A percentile compares a stretch with the other conserved stretches of the same genome.
Evolutionary conservation across 2,797 vertebrate species (phyloP).

Genomic region (Aphelocoma californica): DNA sequence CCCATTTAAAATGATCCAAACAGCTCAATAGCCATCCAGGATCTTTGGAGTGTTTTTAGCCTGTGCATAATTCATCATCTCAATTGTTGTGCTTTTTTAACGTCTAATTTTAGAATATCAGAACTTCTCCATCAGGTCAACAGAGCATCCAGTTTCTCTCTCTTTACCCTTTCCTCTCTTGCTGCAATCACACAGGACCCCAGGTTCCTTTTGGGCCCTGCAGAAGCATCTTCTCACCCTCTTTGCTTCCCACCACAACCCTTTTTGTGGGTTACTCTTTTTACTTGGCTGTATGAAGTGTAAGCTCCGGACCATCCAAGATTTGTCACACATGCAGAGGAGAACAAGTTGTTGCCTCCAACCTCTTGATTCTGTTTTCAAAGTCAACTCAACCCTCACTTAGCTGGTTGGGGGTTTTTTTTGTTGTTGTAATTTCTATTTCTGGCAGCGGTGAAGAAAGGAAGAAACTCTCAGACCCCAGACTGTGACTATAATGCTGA

Average conservation of each 20-base stretch:
- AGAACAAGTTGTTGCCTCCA: background rate
- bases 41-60: background rate
- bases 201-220: background rate
- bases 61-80: slow-evolving; percentile 14
- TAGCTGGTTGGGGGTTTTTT: background rate
- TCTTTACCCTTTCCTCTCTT: background rate
- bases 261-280: background rate
- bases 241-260: background rate
- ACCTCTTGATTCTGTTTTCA: background rate
- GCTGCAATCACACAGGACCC: background rate
- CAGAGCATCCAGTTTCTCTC: background rate
- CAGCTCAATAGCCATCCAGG: slow-evolving; percentile 20
- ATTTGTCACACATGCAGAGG: background rate
- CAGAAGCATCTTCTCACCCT: background rate
- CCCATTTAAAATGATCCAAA: slow-evolving; percentile 18
- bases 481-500: slow-evolving; percentile 10
- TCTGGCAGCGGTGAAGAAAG: background rate
- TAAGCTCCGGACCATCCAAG: background rate
- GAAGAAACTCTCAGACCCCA: slow-evolving; percentile 6
- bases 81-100: background rate
- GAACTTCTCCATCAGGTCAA: background rate
- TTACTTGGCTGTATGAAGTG: background rate
- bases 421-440: background rate
- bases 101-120: background rate
- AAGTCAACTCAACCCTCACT: background rate